These are phyloP conservation scores for Corythornis cristatus DNA, from an alignment of 2,113 vertebrate genomes.

Conservation along the genomic window DNA sequence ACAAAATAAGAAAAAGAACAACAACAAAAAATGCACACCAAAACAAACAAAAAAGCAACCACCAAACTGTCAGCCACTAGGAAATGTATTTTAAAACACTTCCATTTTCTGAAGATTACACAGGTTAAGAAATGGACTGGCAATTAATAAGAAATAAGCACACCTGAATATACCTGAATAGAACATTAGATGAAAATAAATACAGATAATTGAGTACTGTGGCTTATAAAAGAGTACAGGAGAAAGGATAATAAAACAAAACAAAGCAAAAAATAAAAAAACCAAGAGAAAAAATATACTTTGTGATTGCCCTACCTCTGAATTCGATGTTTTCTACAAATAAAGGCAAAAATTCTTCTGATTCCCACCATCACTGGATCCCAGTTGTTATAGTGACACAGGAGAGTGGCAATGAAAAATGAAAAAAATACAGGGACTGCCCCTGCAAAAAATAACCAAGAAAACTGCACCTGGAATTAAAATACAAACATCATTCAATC, in stretches of 20 bases:
- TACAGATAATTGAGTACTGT: neutral
- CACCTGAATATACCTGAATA: neutral
- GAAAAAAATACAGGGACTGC: slow-evolving; percentile 93
- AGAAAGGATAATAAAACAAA: neutral
- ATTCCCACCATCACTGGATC: slow-evolving; percentile 95
- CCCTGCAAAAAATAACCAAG: slow-evolving; percentile 95
- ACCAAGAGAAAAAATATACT: neutral
- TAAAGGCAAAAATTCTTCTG: slow-evolving; percentile 90
- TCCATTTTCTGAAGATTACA: neutral
- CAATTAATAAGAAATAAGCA: neutral
- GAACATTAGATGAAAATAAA: neutral
- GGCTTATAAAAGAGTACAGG: neutral
- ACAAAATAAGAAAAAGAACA: no score
- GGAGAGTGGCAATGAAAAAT: slow-evolving; percentile 89
- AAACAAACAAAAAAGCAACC: neutral
- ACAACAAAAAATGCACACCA: neutral
- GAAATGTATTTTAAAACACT: neutral
- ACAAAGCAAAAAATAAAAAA: no score
- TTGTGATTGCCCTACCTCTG: slow-evolving; percentile 79
- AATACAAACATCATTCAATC: slow-evolving; percentile 13
- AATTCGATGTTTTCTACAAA: slow-evolving; percentile 91
- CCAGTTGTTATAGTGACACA: slow-evolving; percentile 99
- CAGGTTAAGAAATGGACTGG: neutral
- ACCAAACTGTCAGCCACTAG: neutral
- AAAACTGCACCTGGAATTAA: slow-evolving; percentile 88